Base-by-base conservation (phyloP, 1,140 invertebrate genomes). In the Magallana gigas region DNA sequence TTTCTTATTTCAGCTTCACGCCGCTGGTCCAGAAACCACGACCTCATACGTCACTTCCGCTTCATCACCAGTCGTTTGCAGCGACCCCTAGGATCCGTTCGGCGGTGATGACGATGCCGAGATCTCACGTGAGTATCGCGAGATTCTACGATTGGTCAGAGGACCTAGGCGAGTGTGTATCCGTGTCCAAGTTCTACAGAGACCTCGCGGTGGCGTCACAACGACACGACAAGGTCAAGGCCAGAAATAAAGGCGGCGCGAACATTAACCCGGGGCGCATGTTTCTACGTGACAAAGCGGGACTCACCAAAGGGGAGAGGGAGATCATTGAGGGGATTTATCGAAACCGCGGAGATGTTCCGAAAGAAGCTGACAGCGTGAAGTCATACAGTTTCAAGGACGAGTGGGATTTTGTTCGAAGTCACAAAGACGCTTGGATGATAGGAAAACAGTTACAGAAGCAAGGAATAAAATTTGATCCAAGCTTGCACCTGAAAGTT, bases 281-380 rank as follows among this genome's bases (percentile, higher is more conserved):
- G 92, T 93, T 94, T 76, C 36, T 92, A 4, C 80, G 91, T 36
- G 92, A 93, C 85, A 93, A 94, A 82, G 91, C 90, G 8, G 88
- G 88, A n/a, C 87, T 94, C 16, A 94, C 93, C n/a, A 92, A 92
- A 87, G 93, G 93, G 3, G 93, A 94, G 86, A 87, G 90, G 57
- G 93, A 94, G 85, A 94, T 94, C 56, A 94, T 94, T 57, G 90
- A 91, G 48, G 93, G 93, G 14, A 94, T 94, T 57, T 93, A 90
- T 88, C 91, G 89, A 85, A 94, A 94, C 85, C 85, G 93, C 59
- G 91, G 92, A 12, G 91, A 93, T 85, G 56, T 91, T 12, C 56
- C 56, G 85, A 88, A 60, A 16, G 81, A 85, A 29, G 89, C 89
- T 14, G 64, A 60, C 7, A 57, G n/a, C 3, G 9, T 18, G 16